Evolutionary conservation across 37 sponge, comb jelly and placozoan genomes (phyloP), one percentile per base, ranked within the genome.

Genomic region (Theonella swinhoei): DNA sequence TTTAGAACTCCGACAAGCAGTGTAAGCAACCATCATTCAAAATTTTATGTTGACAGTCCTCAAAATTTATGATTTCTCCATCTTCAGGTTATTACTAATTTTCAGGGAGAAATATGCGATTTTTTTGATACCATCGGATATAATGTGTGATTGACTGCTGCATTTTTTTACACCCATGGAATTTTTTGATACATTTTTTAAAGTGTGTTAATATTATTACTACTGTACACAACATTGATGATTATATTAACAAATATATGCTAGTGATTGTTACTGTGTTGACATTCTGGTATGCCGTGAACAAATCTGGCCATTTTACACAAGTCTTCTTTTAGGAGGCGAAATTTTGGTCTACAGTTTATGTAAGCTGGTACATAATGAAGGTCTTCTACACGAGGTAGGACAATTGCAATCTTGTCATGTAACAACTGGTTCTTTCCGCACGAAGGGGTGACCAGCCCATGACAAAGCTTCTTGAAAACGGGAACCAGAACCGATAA

Each of bases 71-170:
- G 11, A 1, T 66, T 3, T 0, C 31, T 31, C 26, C 28, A 28
- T 1, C 64, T 42, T 19, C 43, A 81, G 82, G 72, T 54, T 22
- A 54, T 84, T 34, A 54, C 11, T 14, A 70, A 84, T 43, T 84
- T 76, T 33, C 60, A 23, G 25, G 68, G 70, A 14, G 60, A 68
- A 24, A 43, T 3, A 11, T 84, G 85, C 34, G 7, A 42, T 25
- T 76, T 84, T 24, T 84, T 77, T 77, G 85, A 84, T 71, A 17
- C 68, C 25, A 54, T 84, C 36, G 85, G 85, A 30, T 84, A 75
- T 24, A 74, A 82, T 4, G 58, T 23, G 2, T 22, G 25, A 22
- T 75, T 4, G 23, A 71, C 37, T 14, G 72, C 31, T 4, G 4
- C 31, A 33, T 23, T 23, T 19, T 7, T 4, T 36, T 8, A 23